A percentile compares a stretch with the other conserved stretches of the same genome.
Evolutionary conservation across 2,797 vertebrate species (phyloP).

Genomic region (Schizopygopsis pylzovi): DNA sequence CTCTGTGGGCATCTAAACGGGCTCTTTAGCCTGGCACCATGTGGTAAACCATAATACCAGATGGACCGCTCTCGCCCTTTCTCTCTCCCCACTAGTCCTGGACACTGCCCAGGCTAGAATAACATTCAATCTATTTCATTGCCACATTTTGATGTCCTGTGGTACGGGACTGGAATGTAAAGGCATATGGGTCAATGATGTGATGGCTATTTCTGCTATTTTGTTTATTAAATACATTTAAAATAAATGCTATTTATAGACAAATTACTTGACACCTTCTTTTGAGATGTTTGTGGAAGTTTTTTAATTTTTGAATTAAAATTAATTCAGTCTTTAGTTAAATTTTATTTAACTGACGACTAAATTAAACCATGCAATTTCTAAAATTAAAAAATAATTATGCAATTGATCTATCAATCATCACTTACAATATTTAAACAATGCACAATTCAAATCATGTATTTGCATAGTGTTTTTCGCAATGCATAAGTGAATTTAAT

Average conservation of each 20-base stretch:
- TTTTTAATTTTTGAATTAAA: neutral
- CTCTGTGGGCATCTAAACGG: slow-evolving; percentile 61
- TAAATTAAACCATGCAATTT: neutral
- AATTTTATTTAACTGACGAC: neutral
- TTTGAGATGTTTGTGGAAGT: neutral
- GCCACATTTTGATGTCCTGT: slow-evolving; percentile 12
- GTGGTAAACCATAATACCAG: slow-evolving; percentile 55
- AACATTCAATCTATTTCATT: neutral
- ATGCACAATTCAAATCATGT: neutral
- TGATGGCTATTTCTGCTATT: neutral
- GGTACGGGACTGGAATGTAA: neutral
- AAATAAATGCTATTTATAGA: neutral
- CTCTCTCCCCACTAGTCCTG: slow-evolving; percentile 16
- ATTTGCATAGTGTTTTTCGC: neutral
- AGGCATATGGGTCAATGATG: neutral
- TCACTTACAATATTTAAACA: neutral
- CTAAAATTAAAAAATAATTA: neutral
- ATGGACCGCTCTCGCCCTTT: slow-evolving; percentile 46
- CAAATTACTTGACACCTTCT: neutral
- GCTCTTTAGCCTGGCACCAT: slow-evolving; percentile 60
- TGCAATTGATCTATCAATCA: no score
- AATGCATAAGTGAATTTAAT: no score
- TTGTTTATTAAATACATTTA: neutral
- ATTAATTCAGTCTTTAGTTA: neutral
- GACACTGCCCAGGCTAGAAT: slow-evolving; percentile 12